These are phyloP conservation scores for Balearica regulorum DNA, from an alignment of 2,797 vertebrate species.

Conservation along the genomic window DNA sequence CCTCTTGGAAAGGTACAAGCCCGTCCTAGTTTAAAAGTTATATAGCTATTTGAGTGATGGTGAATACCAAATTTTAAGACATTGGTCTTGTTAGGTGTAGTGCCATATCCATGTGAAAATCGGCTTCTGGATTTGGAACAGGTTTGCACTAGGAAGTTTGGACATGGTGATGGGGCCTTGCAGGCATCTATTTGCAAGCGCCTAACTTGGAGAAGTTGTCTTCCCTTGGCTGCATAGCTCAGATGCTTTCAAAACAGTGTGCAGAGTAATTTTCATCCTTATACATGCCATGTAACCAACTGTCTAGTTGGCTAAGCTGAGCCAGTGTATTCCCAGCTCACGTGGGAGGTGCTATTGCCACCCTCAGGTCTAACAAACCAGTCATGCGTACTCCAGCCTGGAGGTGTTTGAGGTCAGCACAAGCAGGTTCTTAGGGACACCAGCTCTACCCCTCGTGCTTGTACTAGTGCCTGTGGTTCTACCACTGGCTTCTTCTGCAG, in stretches of 20 bases:
- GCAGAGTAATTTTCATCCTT: neutral
- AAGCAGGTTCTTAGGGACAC: accelerated
- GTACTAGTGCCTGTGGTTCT: neutral
- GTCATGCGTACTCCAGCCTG: neutral
- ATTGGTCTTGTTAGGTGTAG: neutral
- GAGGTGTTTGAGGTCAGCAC: neutral
- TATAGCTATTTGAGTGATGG: neutral
- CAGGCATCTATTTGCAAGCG: neutral
- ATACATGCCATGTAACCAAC: accelerated
- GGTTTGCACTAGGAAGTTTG: neutral
- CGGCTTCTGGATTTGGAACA: neutral
- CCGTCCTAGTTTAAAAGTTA: neutral
- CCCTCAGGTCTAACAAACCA: neutral
- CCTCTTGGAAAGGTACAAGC: neutral
- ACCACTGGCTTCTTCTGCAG: neutral
- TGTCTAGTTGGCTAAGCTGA: neutral
- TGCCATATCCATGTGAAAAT: neutral
- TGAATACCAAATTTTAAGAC: neutral
- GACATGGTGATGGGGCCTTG: neutral
- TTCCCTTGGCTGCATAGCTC: neutral
- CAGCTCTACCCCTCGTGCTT: neutral
- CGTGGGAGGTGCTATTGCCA: neutral
- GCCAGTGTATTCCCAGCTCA: neutral
- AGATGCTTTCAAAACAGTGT: neutral
- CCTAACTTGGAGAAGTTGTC: neutral